Evolutionary conservation across 2,888 invertebrate genomes (phyloP), one percentile per base, ranked within the genome.

Genomic region (Resseliella maxima): DNA sequence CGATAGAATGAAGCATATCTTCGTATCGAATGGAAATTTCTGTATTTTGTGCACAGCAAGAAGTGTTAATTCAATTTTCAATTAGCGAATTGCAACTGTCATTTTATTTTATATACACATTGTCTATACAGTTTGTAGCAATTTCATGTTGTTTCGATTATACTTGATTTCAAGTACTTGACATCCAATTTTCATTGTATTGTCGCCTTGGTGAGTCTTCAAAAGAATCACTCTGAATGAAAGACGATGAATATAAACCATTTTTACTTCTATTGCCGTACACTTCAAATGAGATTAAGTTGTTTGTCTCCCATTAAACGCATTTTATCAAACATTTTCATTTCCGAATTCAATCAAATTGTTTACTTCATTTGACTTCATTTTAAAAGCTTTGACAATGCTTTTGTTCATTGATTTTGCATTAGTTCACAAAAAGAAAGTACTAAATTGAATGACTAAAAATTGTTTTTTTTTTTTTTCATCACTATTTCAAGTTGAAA

Each of bases 261-360:
- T 27, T n/a, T n/a, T n/a, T n/a, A n/a, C n/a, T n/a, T 5, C 72
- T 35, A 31, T 15, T 3, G 31, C 1, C 31, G 72, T 10, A 12
- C 72, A 72, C 72, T 72, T 72, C 31, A 72, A n/a, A 72, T 72
- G 3, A 35, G 31, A 72, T 72, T 72, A 35, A 72, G 31, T 72
- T 72, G 72, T 72, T 72, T 35, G 72, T 31, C 5, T 59, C 24
- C 24, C 18, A 59, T 59, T 59, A n/a, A 59, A 59, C 2, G 5
- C 24, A n/a, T 24, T 24, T 38, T 64, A 27, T 24, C 24, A 27
- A 6, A 18, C 21, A 36, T 36, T 36, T 81, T 18, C 0, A 36
- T 35, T 81, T 81, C n/a, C 50, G 21, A 5, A 81, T 8, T 81
- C 81, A 36, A 81, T 81, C 36, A 21, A 21, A 81, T 81, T 81